Conservation (phyloP, 37 sponge, comb jelly and placozoan genomes). For the Agelas oroides region DNA sequence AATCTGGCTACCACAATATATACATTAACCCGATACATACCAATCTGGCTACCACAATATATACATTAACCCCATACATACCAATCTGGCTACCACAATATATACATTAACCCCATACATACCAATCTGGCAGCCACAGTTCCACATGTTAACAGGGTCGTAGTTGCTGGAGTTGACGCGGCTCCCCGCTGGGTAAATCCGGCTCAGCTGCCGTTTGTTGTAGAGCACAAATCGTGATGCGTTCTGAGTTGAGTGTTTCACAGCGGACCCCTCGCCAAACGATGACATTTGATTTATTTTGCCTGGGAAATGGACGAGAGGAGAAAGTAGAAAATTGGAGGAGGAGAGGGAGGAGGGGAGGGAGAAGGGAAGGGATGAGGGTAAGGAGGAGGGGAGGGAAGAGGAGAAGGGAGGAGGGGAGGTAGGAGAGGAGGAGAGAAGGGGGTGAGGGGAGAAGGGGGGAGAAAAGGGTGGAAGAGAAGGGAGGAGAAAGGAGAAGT, state of each 20-base stretch:
- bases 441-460: too few relatives aligned
- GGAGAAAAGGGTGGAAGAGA: too few relatives aligned
- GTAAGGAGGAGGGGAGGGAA: too few relatives aligned
- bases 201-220: constrained; percentile 82
- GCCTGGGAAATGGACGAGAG: constrained; percentile 20
- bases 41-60: too few relatives aligned
- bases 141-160: constrained; percentile 79
- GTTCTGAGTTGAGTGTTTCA: not conserved
- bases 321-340: not conserved
- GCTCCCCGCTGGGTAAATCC: constrained; percentile 79
- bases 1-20: too few relatives aligned
- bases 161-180: constrained; percentile 81
- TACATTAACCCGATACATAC: too few relatives aligned
- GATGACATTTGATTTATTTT: constrained; percentile 81
- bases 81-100: too few relatives aligned
- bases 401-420: too few relatives aligned
- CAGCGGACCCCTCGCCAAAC: constrained; percentile 71
- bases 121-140: constrained; percentile 85
- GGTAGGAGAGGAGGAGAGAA: too few relatives aligned
- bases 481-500: too few relatives aligned
- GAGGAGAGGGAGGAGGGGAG: not conserved
- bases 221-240: constrained; percentile 42
- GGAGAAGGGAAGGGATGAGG: too few relatives aligned
- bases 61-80: too few relatives aligned
- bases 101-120: not conserved